phyloP scores from a whole-genome alignment of 2,888 invertebrate genomes.

The Acholoe squamosa region DNA sequence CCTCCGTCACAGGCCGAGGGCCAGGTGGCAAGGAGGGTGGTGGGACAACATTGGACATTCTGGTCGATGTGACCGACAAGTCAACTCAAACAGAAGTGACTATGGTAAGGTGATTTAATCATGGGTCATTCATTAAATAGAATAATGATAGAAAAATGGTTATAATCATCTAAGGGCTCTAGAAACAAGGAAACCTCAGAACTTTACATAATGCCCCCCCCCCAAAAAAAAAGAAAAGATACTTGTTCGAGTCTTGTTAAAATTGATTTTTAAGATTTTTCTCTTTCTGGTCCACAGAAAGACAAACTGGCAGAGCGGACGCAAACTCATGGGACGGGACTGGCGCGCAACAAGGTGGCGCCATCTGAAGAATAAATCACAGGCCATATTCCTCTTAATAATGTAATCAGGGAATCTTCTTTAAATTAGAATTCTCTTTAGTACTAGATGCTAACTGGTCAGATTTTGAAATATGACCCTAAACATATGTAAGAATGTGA shows the following conservation, averaged over 20 bases:
- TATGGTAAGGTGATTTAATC: not conserved
- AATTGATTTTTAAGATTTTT: too few relatives aligned
- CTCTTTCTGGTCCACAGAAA: not conserved
- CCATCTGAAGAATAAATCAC: not conserved
- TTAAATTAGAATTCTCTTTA: too few relatives aligned
- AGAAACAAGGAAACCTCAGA: too few relatives aligned
- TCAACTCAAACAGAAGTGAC: conserved; percentile 12
- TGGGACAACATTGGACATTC: not conserved
- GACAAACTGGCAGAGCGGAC: not conserved
- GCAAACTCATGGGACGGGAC: not conserved
- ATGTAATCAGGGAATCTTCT: too few relatives aligned
- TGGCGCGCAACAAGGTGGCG: not conserved
- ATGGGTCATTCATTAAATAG: too few relatives aligned
- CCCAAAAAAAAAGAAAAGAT: not conserved
- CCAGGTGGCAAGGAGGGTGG: conserved; percentile 10
- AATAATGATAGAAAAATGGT: too few relatives aligned
- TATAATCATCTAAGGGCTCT: too few relatives aligned
- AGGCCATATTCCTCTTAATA: too few relatives aligned
- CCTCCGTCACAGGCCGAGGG: not conserved
- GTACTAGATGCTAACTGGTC: too few relatives aligned
- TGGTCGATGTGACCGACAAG: not conserved
- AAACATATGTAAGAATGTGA: too few relatives aligned
- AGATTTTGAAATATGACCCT: too few relatives aligned
- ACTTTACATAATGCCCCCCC: not conserved
- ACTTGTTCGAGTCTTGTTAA: not conserved